phyloP scores from a whole-genome alignment of 1,140 invertebrate species.

The Meloidogyne exigua region DNA sequence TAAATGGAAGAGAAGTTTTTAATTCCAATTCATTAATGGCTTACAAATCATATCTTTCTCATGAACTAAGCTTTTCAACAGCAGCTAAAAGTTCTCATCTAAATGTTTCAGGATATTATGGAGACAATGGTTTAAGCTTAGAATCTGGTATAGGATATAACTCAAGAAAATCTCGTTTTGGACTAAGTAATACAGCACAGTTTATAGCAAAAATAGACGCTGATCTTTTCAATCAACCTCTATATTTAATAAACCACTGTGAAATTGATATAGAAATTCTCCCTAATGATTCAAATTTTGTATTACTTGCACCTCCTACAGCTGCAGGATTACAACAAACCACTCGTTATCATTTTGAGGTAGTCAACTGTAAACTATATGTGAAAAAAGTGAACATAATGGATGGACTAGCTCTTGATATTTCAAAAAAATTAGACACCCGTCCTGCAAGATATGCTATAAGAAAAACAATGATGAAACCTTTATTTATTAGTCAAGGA shows the following conservation, averaged over 20 bases:
- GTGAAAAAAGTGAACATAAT: constrained; percentile 24
- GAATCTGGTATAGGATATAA: background rate
- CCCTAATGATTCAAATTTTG: background rate
- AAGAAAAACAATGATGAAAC: constrained; percentile 17
- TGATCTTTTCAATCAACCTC: constrained; percentile 16
- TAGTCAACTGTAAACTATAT: background rate
- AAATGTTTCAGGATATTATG: background rate
- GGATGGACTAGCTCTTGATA: constrained; percentile 27
- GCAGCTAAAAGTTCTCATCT: constrained; percentile 3
- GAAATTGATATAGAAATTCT: constrained; percentile 14
- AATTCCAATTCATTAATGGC: constrained; percentile 8
- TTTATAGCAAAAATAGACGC: background rate
- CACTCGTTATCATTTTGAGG: background rate
- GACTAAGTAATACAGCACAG: background rate
- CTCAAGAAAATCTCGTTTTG: background rate
- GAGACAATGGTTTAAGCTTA: background rate
- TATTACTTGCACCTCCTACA: background rate
- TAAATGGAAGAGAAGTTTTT: constrained; percentile 13
- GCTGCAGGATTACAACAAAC: background rate
- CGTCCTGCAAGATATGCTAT: constrained; percentile 20
- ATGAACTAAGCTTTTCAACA: background rate
- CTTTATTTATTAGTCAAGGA: constrained; percentile 22
- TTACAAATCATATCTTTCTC: constrained; percentile 2
- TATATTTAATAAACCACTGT: constrained; percentile 4
- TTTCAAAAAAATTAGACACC: constrained; percentile 10